Evolutionary conservation across 2,888 invertebrate genomes (phyloP).

Genomic region (Corythucha ciliata): DNA sequence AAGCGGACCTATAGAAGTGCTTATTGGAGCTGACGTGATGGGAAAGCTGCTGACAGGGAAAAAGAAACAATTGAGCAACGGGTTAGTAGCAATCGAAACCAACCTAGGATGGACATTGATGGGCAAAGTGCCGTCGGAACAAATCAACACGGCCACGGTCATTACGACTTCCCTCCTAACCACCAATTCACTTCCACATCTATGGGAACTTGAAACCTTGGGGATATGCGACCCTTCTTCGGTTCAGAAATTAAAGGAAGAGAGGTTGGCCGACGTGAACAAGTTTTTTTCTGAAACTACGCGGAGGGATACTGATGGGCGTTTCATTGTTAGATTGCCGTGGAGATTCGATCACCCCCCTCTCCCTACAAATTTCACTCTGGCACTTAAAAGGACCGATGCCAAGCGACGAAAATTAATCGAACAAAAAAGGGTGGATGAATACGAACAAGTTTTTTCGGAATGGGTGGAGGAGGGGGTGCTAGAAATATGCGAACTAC

Average conservation of each 20-base stretch:
- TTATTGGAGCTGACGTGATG: conserved; percentile 7
- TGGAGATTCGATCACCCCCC: conserved; percentile 38
- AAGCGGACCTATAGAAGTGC: too few relatives aligned
- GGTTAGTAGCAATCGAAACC: conserved; percentile 7
- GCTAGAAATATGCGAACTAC: conserved; percentile 30
- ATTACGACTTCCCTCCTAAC: not conserved
- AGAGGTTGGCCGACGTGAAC: conserved; percentile 3
- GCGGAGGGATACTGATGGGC: conserved; percentile 31
- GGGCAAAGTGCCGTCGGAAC: not conserved
- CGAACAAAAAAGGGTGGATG: conserved; percentile 20
- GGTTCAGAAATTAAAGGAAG: not conserved
- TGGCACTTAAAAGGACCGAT: conserved; percentile 33
- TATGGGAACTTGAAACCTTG: conserved; percentile 26
- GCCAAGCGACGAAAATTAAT: conserved; percentile 28
- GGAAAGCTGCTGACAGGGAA: conserved; percentile 3
- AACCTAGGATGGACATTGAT: conserved; percentile 12
- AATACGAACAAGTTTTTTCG: conserved; percentile 36
- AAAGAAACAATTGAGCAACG: not conserved
- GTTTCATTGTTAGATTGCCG: conserved; percentile 38
- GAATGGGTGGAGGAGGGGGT: conserved; percentile 36
- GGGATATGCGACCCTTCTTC: conserved; percentile 23
- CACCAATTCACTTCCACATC: not conserved
- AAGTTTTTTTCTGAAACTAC: conserved; percentile 33
- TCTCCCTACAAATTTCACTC: conserved; percentile 33
- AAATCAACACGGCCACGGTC: not conserved